These are phyloP conservation scores for Telenomus remus DNA, from an alignment of 1,140 invertebrate genomes.

Conservation along the genomic window DNA sequence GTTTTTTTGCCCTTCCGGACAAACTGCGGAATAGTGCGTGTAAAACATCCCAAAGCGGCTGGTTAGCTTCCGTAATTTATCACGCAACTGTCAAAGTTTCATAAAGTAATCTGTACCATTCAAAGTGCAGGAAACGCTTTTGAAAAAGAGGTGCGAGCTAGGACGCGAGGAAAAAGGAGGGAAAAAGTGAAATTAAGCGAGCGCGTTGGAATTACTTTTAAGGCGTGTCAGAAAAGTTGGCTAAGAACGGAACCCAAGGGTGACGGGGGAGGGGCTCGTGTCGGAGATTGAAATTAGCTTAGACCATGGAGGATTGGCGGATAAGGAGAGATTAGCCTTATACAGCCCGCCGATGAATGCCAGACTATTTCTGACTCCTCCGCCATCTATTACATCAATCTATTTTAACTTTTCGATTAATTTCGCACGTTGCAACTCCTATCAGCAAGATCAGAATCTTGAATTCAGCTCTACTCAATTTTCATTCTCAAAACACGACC, in stretches of 20 bases:
- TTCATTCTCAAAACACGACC: too few species aligned
- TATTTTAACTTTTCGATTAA: slow-evolving; percentile 28
- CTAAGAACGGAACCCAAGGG: slow-evolving; percentile 40
- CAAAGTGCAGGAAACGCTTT: slow-evolving; percentile 17
- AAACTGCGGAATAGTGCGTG: background rate
- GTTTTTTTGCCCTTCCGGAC: too few species aligned
- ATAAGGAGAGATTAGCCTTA: slow-evolving; percentile 44
- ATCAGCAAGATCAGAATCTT: background rate
- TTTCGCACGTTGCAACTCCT: slow-evolving; percentile 16
- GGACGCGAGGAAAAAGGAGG: background rate
- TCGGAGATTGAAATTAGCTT: slow-evolving; percentile 50
- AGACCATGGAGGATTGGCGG: slow-evolving; percentile 48
- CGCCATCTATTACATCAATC: slow-evolving; percentile 24
- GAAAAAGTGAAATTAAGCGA: slow-evolving; percentile 20
- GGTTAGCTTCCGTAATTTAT: slow-evolving; percentile 12
- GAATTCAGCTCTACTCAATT: too few species aligned
- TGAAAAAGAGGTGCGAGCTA: slow-evolving; percentile 2
- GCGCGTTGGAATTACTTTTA: slow-evolving; percentile 41
- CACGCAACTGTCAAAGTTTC: slow-evolving; percentile 32
- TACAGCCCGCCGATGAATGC: slow-evolving; percentile 25
- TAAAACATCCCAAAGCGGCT: slow-evolving; percentile 3
- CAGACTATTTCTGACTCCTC: slow-evolving; percentile 32
- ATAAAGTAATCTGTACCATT: slow-evolving; percentile 30
- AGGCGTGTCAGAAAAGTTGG: slow-evolving; percentile 43
- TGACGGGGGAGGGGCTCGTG: slow-evolving; percentile 13